phyloP scores from a whole-genome alignment of 1,140 invertebrate species.

The Drosophila ercepeae region DNA sequence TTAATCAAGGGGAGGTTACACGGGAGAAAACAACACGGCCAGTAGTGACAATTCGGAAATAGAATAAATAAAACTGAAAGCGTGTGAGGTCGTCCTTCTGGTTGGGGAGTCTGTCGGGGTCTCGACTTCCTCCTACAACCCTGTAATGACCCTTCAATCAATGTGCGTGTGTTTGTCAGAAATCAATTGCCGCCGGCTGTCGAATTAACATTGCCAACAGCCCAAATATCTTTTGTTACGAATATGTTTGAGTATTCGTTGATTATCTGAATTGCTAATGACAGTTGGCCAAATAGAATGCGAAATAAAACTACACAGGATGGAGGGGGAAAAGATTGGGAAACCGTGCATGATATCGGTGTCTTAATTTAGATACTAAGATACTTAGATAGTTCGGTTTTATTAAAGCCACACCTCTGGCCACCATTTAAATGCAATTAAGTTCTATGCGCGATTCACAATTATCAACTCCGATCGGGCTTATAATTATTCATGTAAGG shows the following conservation, averaged over 20 bases:
- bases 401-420: slow-evolving; percentile 16
- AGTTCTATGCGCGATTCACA: slow-evolving; percentile 68
- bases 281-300: slow-evolving; percentile 24
- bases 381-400: neutral
- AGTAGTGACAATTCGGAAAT: slow-evolving; percentile 41
- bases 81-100: slow-evolving; percentile 35
- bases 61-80: slow-evolving; percentile 33
- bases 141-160: slow-evolving; percentile 53
- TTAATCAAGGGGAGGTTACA: slow-evolving; percentile 60
- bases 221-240: slow-evolving; percentile 20
- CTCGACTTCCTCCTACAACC: slow-evolving; percentile 48
- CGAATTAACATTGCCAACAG: slow-evolving; percentile 44
- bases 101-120: too few relatives aligned
- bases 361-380: neutral
- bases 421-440: slow-evolving; percentile 72
- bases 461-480: slow-evolving; percentile 45
- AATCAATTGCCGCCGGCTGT: slow-evolving; percentile 50
- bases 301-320: slow-evolving; percentile 6
- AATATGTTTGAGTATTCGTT: slow-evolving; percentile 27
- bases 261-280: slow-evolving; percentile 49
- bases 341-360: slow-evolving; percentile 1
- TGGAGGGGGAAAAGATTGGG: neutral
- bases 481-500: slow-evolving; percentile 53
- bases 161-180: slow-evolving; percentile 29
- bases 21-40: slow-evolving; percentile 34